Conservation (phyloP, 2,113 vertebrate species). For the Microcebus griseorufus region DNA sequence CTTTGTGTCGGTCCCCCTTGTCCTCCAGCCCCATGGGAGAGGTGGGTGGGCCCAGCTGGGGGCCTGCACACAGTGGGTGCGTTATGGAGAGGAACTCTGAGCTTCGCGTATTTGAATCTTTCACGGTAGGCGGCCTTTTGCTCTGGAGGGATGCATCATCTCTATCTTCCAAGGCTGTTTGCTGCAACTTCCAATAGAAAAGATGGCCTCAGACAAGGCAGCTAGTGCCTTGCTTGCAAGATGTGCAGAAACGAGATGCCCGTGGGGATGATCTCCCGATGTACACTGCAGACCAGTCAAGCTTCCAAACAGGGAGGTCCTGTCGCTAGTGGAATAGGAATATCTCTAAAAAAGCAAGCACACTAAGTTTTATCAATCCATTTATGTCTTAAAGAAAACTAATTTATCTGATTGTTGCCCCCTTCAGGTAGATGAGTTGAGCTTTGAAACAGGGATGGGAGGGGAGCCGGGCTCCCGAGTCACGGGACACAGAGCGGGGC, state of each 20-base stretch:
- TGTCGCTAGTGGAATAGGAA: neutral
- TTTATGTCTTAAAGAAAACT: neutral
- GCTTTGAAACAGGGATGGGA: neutral
- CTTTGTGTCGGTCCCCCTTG: neutral
- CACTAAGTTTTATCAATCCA: too few species aligned
- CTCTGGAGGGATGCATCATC: rapidly evolving
- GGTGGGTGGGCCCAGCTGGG: neutral
- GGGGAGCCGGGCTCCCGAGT: rapidly evolving
- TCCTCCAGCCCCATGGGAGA: rapidly evolving
- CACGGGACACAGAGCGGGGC: rapidly evolving
- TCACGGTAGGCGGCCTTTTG: rapidly evolving
- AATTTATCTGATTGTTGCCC: neutral
- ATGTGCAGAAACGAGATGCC: neutral
- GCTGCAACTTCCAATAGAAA: neutral
- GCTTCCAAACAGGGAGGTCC: neutral
- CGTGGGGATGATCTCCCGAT: neutral
- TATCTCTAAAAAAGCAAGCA: neutral
- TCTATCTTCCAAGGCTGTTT: neutral
- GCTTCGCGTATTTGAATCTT: neutral
- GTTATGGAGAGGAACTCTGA: neutral
- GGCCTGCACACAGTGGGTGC: too few species aligned
- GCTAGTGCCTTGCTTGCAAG: neutral
- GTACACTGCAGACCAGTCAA: rapidly evolving
- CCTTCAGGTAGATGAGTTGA: neutral
- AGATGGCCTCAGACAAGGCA: too few species aligned